phyloP scores from a whole-genome alignment of 2,888 invertebrate species.

The Epiblema foenella region DNA sequence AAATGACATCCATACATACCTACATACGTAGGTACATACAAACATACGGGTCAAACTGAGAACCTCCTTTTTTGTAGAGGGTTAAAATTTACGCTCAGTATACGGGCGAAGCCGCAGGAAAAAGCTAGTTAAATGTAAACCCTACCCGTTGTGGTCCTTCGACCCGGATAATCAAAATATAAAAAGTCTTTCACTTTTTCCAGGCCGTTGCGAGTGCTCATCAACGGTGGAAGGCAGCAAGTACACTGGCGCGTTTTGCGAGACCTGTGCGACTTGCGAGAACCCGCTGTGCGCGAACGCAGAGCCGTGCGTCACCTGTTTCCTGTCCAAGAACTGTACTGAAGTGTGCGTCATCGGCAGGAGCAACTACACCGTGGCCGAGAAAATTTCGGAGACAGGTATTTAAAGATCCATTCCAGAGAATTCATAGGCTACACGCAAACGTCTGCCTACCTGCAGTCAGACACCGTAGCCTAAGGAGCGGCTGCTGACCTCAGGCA shows the following conservation, averaged over 20 bases:
- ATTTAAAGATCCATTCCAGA: not conserved
- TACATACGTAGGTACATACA: too few relatives aligned
- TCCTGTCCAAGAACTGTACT: conserved; percentile 67
- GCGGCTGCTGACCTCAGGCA: too few relatives aligned
- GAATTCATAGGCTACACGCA: too few relatives aligned
- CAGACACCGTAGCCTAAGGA: too few relatives aligned
- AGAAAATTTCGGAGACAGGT: conserved; percentile 56
- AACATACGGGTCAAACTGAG: too few relatives aligned
- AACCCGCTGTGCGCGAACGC: conserved; percentile 80
- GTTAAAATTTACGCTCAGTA: too few relatives aligned
- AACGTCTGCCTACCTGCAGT: too few relatives aligned
- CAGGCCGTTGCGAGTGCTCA: conserved; percentile 74
- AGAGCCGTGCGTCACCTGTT: conserved; percentile 76
- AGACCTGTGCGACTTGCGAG: conserved; percentile 78
- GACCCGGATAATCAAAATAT: not conserved
- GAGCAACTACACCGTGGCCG: conserved; percentile 71
- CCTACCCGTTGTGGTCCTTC: not conserved
- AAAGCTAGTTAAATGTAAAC: not conserved
- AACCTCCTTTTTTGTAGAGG: too few relatives aligned
- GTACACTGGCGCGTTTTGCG: conserved; percentile 81
- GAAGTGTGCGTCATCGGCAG: conserved; percentile 65
- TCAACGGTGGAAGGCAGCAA: conserved; percentile 56
- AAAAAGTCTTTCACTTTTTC: not conserved
- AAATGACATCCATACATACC: too few relatives aligned
- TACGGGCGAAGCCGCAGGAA: too few relatives aligned